These are phyloP conservation scores for Tanytarsus gracilentus DNA, from an alignment of 2,888 invertebrate genomes.

Conservation along the genomic window DNA sequence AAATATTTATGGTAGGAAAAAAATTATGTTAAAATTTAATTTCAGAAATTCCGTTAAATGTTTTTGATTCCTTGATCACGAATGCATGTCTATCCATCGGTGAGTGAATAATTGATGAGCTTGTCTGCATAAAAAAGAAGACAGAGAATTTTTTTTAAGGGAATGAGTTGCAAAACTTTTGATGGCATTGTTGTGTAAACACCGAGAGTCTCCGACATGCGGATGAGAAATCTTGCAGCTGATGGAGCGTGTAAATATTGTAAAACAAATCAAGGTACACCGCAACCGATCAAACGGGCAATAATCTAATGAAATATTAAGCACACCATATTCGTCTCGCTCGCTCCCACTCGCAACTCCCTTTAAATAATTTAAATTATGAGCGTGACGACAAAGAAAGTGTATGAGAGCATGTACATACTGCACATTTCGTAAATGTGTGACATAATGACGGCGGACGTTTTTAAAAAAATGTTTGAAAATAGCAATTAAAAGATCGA, in stretches of 20 bases:
- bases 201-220: background rate
- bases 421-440: background rate
- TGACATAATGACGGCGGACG: conserved; percentile 20
- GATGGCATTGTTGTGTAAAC: conserved; percentile 19
- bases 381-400: background rate
- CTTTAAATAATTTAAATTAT: conserved; percentile 6
- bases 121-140: background rate
- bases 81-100: background rate
- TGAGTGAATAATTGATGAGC: conserved; percentile 4
- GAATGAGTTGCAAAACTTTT: background rate
- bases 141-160: background rate
- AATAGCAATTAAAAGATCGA: conserved; percentile 20
- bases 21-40: background rate
- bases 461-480: background rate
- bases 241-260: conserved; percentile 20
- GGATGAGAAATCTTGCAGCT: conserved; percentile 10
- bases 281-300: conserved; percentile 17
- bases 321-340: background rate
- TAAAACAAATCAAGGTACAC: conserved; percentile 24
- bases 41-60: background rate
- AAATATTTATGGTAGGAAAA: background rate
- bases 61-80: background rate
- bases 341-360: background rate
- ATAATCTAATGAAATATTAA: conserved; percentile 22
- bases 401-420: background rate